A percentile compares a stretch with the other conserved stretches of the same genome.
phyloP scores from a whole-genome alignment of 2,797 vertebrate genomes.

The Dendrocincla fuliginosa region DNA sequence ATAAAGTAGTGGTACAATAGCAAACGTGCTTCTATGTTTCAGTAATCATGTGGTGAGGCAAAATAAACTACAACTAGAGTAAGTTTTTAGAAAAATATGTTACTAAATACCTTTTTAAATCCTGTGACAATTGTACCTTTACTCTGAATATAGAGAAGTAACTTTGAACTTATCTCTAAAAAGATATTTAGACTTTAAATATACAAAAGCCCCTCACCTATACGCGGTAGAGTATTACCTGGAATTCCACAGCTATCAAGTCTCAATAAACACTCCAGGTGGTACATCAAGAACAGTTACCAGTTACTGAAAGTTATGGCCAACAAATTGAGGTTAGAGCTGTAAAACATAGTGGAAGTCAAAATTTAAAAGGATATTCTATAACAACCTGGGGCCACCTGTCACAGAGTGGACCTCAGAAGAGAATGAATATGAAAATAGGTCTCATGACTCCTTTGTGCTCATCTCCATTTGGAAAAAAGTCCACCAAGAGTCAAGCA shows the following conservation, averaged over 20 bases:
- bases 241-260: neutral
- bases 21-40: neutral
- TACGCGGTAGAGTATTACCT: neutral
- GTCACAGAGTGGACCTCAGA: neutral
- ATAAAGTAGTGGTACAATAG: neutral
- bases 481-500: neutral
- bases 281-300: neutral
- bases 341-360: neutral
- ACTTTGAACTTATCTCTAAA: neutral
- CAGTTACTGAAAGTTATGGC: neutral
- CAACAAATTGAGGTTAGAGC: neutral
- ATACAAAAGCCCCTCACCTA: neutral
- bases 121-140: neutral
- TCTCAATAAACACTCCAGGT: neutral
- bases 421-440: neutral
- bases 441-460: neutral
- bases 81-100: neutral
- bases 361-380: neutral
- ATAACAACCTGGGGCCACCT: neutral
- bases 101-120: neutral
- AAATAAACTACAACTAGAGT: neutral
- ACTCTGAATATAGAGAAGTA: neutral
- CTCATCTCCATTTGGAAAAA: neutral
- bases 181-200: neutral
- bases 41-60: neutral